Base-by-base conservation (phyloP, 2,888 invertebrate genomes). In the Rotaria sp. region DNA sequence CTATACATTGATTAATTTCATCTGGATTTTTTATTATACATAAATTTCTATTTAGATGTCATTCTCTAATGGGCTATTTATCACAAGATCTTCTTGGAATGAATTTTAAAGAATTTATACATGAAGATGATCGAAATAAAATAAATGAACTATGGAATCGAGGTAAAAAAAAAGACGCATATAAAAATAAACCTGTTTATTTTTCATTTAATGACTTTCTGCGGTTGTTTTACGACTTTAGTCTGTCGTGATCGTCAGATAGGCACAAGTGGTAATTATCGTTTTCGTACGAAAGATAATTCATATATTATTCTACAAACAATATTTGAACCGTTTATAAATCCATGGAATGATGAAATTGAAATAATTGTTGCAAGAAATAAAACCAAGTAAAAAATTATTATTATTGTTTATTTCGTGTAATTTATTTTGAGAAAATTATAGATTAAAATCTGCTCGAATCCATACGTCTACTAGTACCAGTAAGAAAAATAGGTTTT, bases 301-400 rank as follows among this genome's bases (percentile, higher is more conserved):
- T 30, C 84, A 1, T 86, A 75, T 80, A 55, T 86, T 13, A n/a
- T 45, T 30, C 18, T 86, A 57, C 52, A 86, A 57, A 86, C 84
- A 52, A 84, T 86, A 24, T 84, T 86, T 13, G 74, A 84, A 38
- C 84, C 86, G 26, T 57, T 85, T 52, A 45, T 74, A 1, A 86
- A 86, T 85, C 86, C 86, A 30, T 86, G 84, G 55, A 86, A 84
- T 52, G 45, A 74, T 84, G 84, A 86, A 84, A 35, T 86, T 24
- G 86, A 86, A 48, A 74, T 75, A n/a, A 74, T 86, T 18, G 84
- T 86, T n/a, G 52, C 74, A 38, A 52, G 84, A 74, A 86, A 86
- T 21, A 67, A 67, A 67, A 35, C 35, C 0, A 67, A 38, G 67
- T 67, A 67, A 38, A 3, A 4, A 18, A 18, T 50, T 13, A 52